A percentile compares a stretch with the other conserved stretches of the same genome.
Evolutionary conservation across 2,888 invertebrate species (phyloP).

Genomic region (Ommatoiulus sabulosus): DNA sequence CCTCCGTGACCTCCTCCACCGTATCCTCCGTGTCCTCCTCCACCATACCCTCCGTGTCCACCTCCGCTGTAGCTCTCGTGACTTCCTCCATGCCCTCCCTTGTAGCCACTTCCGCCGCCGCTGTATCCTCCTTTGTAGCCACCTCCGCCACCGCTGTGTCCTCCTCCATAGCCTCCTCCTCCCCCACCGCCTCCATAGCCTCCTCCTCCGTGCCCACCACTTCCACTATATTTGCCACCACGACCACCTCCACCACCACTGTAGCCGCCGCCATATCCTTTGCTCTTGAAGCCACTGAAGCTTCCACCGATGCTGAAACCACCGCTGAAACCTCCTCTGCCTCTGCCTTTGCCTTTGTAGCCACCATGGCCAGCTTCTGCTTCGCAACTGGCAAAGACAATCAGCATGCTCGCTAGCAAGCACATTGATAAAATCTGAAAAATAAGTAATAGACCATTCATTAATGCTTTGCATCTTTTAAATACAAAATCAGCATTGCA

Average conservation of each 20-base stretch:
- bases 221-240: neutral
- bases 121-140: neutral
- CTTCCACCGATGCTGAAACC: neutral
- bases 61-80: neutral
- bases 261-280: slow-evolving; percentile 22
- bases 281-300: neutral
- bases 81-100: neutral
- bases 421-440: neutral
- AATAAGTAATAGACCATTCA: too few species aligned
- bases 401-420: slow-evolving; percentile 27
- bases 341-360: neutral
- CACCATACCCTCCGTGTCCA: neutral
- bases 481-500: too few species aligned
- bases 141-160: neutral
- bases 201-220: neutral
- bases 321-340: neutral
- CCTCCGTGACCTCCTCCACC: neutral
- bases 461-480: too few species aligned
- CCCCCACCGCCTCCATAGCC: neutral
- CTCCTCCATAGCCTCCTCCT: neutral
- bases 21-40: neutral
- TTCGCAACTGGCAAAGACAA: neutral
- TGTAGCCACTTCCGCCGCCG: neutral
- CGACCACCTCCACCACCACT: neutral
- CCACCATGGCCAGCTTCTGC: neutral